These are phyloP conservation scores for Lophotriccus pileatus DNA, from an alignment of 2,797 vertebrate species.

Conservation along the genomic window DNA sequence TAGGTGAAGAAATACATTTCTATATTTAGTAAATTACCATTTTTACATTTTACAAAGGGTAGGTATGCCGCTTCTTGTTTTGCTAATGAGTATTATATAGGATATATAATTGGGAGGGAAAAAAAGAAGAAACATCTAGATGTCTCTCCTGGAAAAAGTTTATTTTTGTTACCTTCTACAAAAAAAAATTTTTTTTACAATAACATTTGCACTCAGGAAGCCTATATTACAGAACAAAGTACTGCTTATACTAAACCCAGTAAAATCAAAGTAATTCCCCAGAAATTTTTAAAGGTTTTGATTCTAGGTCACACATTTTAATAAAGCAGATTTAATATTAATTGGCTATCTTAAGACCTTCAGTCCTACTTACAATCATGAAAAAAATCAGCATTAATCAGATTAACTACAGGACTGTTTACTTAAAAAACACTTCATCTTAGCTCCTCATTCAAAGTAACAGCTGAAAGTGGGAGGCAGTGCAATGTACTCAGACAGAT, in stretches of 20 bases:
- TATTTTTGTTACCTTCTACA: not conserved
- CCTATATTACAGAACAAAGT: not conserved
- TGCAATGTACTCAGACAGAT: not conserved
- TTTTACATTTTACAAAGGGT: not conserved
- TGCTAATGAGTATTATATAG: not conserved
- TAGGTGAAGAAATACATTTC: not conserved
- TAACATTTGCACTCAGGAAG: not conserved
- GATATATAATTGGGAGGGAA: accelerated
- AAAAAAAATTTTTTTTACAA: not conserved
- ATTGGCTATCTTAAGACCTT: not conserved
- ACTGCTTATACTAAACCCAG: not conserved
- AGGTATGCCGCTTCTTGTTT: not conserved
- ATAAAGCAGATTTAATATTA: not conserved
- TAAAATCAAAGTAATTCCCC: not conserved
- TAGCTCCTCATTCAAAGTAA: not conserved
- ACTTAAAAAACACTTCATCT: conserved; percentile 25
- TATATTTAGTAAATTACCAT: not conserved
- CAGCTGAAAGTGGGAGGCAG: not conserved
- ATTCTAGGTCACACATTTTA: not conserved
- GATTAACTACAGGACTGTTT: not conserved
- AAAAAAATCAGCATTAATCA: not conserved
- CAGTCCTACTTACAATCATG: not conserved
- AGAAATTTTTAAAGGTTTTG: not conserved
- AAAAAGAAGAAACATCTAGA: not conserved
- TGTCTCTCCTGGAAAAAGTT: not conserved